Evolutionary conservation across 2,797 vertebrate species (phyloP).

Genomic region (Danio choprae): DNA sequence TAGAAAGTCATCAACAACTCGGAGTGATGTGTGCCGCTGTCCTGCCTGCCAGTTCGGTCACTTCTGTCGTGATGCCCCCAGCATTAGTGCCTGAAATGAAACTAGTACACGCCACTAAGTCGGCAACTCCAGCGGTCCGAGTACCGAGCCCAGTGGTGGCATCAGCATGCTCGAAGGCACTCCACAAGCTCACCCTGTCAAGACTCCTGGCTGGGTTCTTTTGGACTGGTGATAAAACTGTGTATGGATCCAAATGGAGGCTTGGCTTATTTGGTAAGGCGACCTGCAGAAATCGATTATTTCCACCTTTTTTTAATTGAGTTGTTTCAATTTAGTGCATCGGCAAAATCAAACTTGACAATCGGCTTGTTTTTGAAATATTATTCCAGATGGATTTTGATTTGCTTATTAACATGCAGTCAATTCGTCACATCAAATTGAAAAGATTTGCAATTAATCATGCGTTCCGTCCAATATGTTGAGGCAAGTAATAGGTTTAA

Average conservation of each 20-base stretch:
- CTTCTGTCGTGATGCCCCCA: slow-evolving; percentile 66
- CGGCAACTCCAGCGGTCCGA: slow-evolving; percentile 5
- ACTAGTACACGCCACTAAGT: background rate
- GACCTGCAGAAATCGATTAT: background rate
- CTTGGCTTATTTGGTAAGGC: slow-evolving; percentile 88
- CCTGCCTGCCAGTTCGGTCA: slow-evolving; percentile 59
- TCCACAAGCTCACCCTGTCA: slow-evolving; percentile 70
- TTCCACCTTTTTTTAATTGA: background rate
- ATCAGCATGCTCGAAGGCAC: slow-evolving; percentile 57
- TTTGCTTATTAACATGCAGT: background rate
- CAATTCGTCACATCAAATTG: too few species aligned
- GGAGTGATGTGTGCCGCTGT: slow-evolving; percentile 64
- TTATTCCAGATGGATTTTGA: background rate
- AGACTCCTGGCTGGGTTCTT: slow-evolving; percentile 83
- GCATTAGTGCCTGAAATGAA: slow-evolving; percentile 55
- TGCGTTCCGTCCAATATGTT: background rate
- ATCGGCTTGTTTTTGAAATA: background rate
- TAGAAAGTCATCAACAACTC: background rate
- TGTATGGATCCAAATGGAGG: slow-evolving; percentile 81
- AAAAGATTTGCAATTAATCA: too few species aligned
- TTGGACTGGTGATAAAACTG: slow-evolving; percentile 84
- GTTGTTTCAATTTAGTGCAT: background rate
- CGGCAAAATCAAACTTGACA: background rate
- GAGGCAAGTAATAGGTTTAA: background rate
- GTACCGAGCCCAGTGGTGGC: background rate